Conservation (phyloP, 2,113 vertebrate genomes). For the Ochotona curzoniae region DNA sequence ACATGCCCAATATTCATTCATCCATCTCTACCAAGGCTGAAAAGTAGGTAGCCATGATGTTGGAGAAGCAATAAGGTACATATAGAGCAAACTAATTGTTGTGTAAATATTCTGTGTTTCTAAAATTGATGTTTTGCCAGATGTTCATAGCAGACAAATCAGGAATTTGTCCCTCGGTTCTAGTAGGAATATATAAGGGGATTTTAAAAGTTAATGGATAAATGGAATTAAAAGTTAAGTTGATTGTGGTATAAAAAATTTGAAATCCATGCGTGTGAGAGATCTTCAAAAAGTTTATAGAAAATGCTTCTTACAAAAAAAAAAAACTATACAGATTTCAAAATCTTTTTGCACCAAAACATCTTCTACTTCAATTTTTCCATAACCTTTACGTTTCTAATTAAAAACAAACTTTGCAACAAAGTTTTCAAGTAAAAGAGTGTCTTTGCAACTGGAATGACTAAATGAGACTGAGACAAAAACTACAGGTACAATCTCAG, state of each 20-base stretch:
- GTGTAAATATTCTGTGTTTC: rapidly evolving
- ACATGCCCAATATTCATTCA: neutral
- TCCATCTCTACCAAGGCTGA: neutral
- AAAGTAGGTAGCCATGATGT: neutral
- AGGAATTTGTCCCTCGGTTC: neutral
- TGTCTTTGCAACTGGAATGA: neutral
- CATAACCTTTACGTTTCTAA: neutral
- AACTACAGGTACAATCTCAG: neutral
- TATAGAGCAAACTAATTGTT: neutral
- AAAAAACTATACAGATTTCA: too few species aligned
- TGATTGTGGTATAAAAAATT: too few species aligned
- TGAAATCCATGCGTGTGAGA: too few species aligned
- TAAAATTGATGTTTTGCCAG: neutral
- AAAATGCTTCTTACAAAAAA: too few species aligned
- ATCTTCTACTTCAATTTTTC: too few species aligned
- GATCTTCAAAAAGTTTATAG: too few species aligned
- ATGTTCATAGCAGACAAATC: too few species aligned
- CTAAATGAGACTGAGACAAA: neutral
- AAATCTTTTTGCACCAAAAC: too few species aligned
- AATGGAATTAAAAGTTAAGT: too few species aligned
- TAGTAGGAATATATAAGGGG: neutral
- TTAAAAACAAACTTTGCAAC: neutral
- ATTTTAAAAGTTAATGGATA: too few species aligned
- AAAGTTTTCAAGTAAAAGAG: neutral
- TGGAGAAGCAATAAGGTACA: neutral